These are phyloP conservation scores for Palaemon carinicauda DNA, from an alignment of 1,140 invertebrate species.

Conservation along the genomic window DNA sequence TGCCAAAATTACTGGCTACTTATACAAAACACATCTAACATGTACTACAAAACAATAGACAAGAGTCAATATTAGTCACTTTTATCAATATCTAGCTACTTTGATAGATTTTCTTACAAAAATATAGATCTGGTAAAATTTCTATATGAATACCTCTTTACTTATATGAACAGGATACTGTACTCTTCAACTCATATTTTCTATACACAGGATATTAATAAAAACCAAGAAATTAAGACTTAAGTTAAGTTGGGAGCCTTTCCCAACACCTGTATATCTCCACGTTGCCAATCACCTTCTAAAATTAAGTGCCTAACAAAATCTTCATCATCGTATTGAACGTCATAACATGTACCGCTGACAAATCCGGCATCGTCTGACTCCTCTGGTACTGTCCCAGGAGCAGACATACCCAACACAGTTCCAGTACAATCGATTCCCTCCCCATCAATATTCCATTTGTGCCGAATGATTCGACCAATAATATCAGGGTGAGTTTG, in stretches of 20 bases:
- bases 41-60: no score
- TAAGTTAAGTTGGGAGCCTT: background rate
- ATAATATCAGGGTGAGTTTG: slow-evolving; percentile 54
- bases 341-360: slow-evolving; percentile 56
- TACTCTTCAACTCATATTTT: no score
- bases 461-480: slow-evolving; percentile 53
- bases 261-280: slow-evolving; percentile 55
- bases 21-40: no score
- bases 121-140: no score
- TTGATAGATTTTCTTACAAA: no score
- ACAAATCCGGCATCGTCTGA: slow-evolving; percentile 51
- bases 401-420: slow-evolving; percentile 58
- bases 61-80: no score
- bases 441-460: slow-evolving; percentile 59
- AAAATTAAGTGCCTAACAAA: slow-evolving; percentile 58
- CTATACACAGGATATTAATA: no score
- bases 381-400: slow-evolving; percentile 58
- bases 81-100: no score
- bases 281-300: slow-evolving; percentile 59
- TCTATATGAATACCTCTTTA: no score
- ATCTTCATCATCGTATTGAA: slow-evolving; percentile 59
- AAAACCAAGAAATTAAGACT: no score
- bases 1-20: no score
- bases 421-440: slow-evolving; percentile 54
- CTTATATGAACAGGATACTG: no score